A percentile compares a stretch with the other conserved stretches of the same genome.
Evolutionary conservation across 2,888 invertebrate species (phyloP).

Genomic region (Tortrix viridana): DNA sequence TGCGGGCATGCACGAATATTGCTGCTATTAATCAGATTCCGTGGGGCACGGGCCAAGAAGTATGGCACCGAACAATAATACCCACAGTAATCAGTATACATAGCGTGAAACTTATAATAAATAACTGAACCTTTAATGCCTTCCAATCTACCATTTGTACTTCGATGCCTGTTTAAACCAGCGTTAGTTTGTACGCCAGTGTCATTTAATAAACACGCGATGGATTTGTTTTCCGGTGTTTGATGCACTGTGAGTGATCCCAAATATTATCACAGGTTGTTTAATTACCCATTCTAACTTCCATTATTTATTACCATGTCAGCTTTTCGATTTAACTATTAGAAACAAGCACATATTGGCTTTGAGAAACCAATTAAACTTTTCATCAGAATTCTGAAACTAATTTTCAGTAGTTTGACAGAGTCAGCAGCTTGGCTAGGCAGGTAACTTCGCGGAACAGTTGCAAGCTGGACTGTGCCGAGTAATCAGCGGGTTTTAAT

Average conservation of each 20-base stretch:
- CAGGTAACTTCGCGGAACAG: conserved; percentile 68
- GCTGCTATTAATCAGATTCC: conserved; percentile 76
- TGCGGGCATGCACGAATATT: conserved; percentile 68
- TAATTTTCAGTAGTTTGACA: conserved; percentile 80
- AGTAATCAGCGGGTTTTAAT: conserved; percentile 66
- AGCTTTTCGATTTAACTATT: conserved; percentile 67
- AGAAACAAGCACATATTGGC: conserved; percentile 69
- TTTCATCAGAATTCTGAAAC: conserved; percentile 78
- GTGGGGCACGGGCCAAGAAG: conserved; percentile 55
- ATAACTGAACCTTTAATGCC: not conserved
- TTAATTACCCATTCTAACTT: conserved; percentile 56
- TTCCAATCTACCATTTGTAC: too few species aligned
- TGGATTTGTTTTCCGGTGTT: not conserved
- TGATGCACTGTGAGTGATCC: not conserved
- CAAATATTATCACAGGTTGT: conserved; percentile 44
- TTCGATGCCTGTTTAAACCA: too few species aligned
- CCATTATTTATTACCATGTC: conserved; percentile 47
- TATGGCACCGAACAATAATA: conserved; percentile 69
- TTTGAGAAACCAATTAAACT: conserved; percentile 81
- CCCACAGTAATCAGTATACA: conserved; percentile 26
- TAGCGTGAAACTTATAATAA: not conserved
- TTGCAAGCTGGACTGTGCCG: conserved; percentile 57
- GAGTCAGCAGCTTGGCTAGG: conserved; percentile 70
- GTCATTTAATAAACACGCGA: not conserved
- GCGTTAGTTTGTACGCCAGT: not conserved